Evolutionary conservation across 2,888 invertebrate species (phyloP), one percentile per base, ranked within the genome.

Genomic region (Melikaiella ostensackeni): DNA sequence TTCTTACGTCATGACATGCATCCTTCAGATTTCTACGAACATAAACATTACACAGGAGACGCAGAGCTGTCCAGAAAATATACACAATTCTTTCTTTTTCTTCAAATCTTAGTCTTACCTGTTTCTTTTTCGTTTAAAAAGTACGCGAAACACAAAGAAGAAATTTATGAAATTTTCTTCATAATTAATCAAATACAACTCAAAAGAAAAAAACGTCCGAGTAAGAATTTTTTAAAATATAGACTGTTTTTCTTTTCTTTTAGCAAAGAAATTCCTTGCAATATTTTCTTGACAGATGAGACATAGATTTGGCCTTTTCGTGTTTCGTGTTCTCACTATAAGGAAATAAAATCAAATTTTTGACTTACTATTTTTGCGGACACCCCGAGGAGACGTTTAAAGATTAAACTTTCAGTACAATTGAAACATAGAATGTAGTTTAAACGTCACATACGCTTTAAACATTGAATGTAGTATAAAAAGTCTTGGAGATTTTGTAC

Each of bases 401-500:
- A 59, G 24, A 59, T 27, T 59, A 59, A 59, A 21, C n/a, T 21
- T 16, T 16, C 6, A 19, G 11, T 42, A 42, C 11, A 42, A 13
- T 42, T 42, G 11, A 42, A 42, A 7, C 19, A n/a, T 50, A 50
- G 21, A 50, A 50, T 50, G n/a, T 27, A 59, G 16, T 4, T 27
- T 27, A 27, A 59, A 57, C 11, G 21, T 11, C 5, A 57, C 2
- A 57, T 3, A 11, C 11, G 24, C 6, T 57, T 24, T 66, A 46
- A 38, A 27, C 42, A 46, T 66, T 66, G 46, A 64, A 42, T 35
- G 33, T 62, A 42, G 27, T 30, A 42, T 8, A 62, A 33, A 61
- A 35, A 70, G 70, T 70, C 70, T 70, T 70, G 13, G n/a, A 70
- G n/a, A 50, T 30, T 70, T 70, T 70, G 46, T 70, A 70, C 70